phyloP scores from a whole-genome alignment of 2,888 invertebrate species.

The Euzetes globulus region DNA sequence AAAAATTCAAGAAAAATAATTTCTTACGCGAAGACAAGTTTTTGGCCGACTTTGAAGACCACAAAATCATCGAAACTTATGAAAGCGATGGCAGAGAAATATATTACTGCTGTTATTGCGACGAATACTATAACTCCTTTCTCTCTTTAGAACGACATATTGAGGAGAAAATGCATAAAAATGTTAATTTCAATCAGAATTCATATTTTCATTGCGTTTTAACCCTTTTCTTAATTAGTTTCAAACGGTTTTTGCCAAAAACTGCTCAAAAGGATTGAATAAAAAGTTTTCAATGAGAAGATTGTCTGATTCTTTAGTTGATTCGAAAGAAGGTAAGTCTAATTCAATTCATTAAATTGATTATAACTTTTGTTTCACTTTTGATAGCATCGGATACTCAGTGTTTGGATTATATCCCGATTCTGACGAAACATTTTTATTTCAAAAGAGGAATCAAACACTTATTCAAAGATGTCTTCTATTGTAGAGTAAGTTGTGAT shows the following conservation, averaged over 20 bases:
- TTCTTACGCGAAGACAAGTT: background rate
- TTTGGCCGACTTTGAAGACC: background rate
- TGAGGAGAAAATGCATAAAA: background rate
- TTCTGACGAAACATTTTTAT: background rate
- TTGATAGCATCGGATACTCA: background rate
- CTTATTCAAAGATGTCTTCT: background rate
- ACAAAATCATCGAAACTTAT: background rate
- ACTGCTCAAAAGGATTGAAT: background rate
- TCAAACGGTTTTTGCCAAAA: background rate
- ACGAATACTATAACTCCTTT: background rate
- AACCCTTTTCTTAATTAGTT: background rate
- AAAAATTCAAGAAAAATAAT: background rate
- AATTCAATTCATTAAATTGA: too few species aligned
- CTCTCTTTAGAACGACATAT: background rate
- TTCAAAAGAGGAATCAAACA: constrained; percentile 13
- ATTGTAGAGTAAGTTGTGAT: background rate
- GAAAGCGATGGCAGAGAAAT: constrained; percentile 15
- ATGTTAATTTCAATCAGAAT: background rate
- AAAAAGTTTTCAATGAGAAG: background rate
- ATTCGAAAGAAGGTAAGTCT: background rate
- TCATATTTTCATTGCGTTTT: background rate
- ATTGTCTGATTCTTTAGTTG: background rate
- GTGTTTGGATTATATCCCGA: background rate
- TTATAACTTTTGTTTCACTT: too few species aligned
- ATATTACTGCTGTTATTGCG: constrained; percentile 16